These are phyloP conservation scores for Thamnaconus septentrionalis DNA, from an alignment of 2,113 vertebrate species.

Conservation along the genomic window DNA sequence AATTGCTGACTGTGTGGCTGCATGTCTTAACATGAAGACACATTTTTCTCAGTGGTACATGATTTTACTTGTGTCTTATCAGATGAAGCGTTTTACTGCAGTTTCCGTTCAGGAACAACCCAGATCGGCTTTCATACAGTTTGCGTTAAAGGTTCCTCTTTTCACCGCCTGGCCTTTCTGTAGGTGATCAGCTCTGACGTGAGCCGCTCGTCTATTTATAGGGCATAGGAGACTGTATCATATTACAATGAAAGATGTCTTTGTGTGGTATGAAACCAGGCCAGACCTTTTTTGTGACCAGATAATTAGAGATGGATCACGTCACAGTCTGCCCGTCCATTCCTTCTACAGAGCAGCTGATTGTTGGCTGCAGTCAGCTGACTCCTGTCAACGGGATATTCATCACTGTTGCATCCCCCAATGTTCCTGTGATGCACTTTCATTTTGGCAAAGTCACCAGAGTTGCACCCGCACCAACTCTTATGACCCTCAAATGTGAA, in stretches of 20 bases:
- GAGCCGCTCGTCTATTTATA: slow-evolving; percentile 34
- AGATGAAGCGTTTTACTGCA: slow-evolving; percentile 25
- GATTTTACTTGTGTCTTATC: not conserved
- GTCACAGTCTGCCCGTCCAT: not conserved
- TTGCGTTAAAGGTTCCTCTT: slow-evolving; percentile 37
- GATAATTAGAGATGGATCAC: not conserved
- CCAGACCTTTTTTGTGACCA: slow-evolving; percentile 1
- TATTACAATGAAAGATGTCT: slow-evolving; percentile 31
- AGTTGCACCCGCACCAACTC: too few relatives aligned
- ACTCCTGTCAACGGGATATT: too few relatives aligned
- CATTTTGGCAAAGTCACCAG: too few relatives aligned
- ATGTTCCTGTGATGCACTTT: too few relatives aligned
- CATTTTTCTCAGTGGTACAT: not conserved
- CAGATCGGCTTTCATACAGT: slow-evolving; percentile 1
- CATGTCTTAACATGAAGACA: too few relatives aligned
- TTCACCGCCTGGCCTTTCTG: slow-evolving; percentile 23
- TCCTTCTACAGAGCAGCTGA: not conserved
- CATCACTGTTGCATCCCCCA: too few relatives aligned
- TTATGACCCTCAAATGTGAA: too few relatives aligned
- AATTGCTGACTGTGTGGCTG: too few relatives aligned
- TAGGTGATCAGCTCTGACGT: slow-evolving; percentile 5
- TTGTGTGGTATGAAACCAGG: not conserved
- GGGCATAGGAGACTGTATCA: slow-evolving; percentile 17
- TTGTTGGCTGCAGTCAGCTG: not conserved
- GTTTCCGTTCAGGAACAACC: slow-evolving; percentile 25